Conservation (phyloP, 2,113 vertebrate species). For the Siphamia tubifer region DNA sequence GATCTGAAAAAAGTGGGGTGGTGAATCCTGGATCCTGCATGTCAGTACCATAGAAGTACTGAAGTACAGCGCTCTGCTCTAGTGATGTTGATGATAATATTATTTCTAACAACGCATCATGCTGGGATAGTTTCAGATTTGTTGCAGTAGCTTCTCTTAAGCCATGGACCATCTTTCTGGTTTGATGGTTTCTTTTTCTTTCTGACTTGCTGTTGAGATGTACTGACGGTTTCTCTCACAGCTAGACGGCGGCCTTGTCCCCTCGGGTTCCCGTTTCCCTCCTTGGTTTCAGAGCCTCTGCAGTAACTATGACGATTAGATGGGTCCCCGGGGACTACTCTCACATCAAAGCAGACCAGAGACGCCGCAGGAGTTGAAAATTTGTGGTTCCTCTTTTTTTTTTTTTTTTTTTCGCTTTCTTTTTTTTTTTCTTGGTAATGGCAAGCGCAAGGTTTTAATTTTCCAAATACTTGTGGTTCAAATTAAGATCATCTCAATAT, state of each 20-base stretch:
- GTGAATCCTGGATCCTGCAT: too few species aligned
- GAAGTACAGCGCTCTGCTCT: too few species aligned
- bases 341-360: constrained; percentile 71
- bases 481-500: constrained; percentile 80
- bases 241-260: constrained; percentile 20
- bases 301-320: constrained; percentile 56
- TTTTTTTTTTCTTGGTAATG: constrained; percentile 59
- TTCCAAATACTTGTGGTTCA: constrained; percentile 78
- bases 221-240: constrained; percentile 42
- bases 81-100: constrained; percentile 8
- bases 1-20: too few species aligned
- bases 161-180: constrained; percentile 41
- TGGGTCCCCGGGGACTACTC: constrained; percentile 61
- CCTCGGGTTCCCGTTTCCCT: constrained; percentile 28
- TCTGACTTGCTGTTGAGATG: constrained; percentile 25
- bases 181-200: constrained; percentile 54
- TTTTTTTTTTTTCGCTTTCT: too few species aligned
- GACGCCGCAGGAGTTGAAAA: constrained; percentile 66
- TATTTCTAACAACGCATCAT: constrained; percentile 18
- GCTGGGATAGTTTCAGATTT: constrained; percentile 32
- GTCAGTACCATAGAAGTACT: too few species aligned
- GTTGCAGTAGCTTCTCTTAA: constrained; percentile 32
- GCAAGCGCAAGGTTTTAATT: constrained; percentile 78
- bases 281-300: constrained; percentile 11
- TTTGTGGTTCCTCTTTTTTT: constrained; percentile 63